Evolutionary conservation across 2,888 invertebrate species (phyloP), one percentile per base, ranked within the genome.

Genomic region (Drosophila affinis): DNA sequence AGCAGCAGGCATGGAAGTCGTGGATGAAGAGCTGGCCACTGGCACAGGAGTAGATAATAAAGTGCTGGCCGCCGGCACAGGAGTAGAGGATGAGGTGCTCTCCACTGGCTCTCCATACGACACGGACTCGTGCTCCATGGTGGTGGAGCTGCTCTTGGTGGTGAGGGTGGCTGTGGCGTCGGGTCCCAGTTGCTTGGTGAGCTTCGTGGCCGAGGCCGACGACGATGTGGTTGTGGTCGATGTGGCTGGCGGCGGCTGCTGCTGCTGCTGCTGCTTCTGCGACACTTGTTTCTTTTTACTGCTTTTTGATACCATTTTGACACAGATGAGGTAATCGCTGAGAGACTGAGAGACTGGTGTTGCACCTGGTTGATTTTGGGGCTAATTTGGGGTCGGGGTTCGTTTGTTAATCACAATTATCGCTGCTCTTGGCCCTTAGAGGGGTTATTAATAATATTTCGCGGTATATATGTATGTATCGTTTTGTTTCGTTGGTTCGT

Each of bases 241-340:
- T 77, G 82, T 85, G 48, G 80, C 80, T 72, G 79, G 76, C 52
- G 80, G 78, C 75, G 46, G 52, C 53, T 47, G 62, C 29, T 44
- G 51, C 18, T 51, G 52, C 45, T 47, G 46, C 55, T 59, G 61
- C 34, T 56, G 72, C 53, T 55, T 64, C 46, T 69, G 85, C 76
- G 86, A 76, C 81, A 83, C 84, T 83, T 80, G 81, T 85, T 88
- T 90, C 79, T 90, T 90, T 81, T 89, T 90, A 75, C 77, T 83
- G 72, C 72, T 89, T 81, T 89, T 91, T 76, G 91, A 91, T 78
- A 91, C 91, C 91, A 91, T 91, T 88, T 81, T 84, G 79, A 73
- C 75, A 78, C 73, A 78, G 67, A 77, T 86, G 85, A 86, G 85
- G 88, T 86, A 86, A 87, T 86, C 85, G 72, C 73, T 69, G 69